Evolutionary conservation across 2,797 vertebrate genomes (phyloP).

Genomic region (Karalla daura): DNA sequence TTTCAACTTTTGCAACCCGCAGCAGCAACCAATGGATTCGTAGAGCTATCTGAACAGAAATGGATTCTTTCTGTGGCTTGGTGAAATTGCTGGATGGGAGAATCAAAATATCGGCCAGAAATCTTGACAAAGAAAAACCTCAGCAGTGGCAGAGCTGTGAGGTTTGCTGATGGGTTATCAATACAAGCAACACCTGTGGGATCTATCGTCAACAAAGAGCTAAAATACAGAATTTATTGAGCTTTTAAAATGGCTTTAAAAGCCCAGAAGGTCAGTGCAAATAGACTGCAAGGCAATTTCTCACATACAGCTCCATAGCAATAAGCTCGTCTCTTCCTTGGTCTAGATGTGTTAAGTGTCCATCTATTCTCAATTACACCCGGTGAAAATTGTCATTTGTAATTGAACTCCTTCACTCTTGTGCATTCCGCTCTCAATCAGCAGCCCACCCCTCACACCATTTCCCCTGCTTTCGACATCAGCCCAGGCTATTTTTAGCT

Average conservation of each 20-base stretch:
- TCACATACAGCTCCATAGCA: background rate
- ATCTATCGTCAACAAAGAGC: background rate
- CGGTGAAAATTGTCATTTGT: background rate
- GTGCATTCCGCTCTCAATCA: constrained; percentile 11
- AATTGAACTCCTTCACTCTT: constrained; percentile 7
- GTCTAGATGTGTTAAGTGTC: background rate
- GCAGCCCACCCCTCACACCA: constrained; percentile 6
- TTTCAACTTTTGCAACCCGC: too few species aligned
- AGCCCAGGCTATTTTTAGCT: constrained; percentile 74
- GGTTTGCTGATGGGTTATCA: too few species aligned
- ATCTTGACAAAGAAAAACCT: background rate
- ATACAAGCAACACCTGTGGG: too few species aligned
- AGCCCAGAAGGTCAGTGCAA: background rate
- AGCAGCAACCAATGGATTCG: too few species aligned
- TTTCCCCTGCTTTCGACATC: constrained; percentile 57
- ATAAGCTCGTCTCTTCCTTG: background rate
- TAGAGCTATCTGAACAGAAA: too few species aligned
- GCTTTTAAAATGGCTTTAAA: background rate
- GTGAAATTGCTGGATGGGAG: too few species aligned
- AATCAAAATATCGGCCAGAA: too few species aligned
- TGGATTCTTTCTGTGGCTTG: too few species aligned
- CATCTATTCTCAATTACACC: background rate
- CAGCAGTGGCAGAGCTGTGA: too few species aligned
- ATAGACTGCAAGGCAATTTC: background rate
- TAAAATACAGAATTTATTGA: too few species aligned